These are phyloP conservation scores for Oryzias dopingdopingensis DNA, from an alignment of 2,797 vertebrate species.

Conservation along the genomic window DNA sequence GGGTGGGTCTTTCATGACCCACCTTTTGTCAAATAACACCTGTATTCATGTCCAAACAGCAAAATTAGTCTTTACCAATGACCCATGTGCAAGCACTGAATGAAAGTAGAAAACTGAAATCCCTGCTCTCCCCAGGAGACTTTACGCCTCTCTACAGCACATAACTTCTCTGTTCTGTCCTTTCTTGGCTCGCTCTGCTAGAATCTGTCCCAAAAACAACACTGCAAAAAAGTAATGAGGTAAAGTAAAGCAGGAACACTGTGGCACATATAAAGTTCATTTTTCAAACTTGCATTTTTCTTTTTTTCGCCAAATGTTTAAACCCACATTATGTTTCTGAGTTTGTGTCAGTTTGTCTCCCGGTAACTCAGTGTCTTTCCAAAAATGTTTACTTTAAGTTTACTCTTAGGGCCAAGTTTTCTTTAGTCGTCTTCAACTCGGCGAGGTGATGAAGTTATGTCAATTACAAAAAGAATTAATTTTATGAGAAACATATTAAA, in stretches of 20 bases:
- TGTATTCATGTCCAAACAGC: slow-evolving; percentile 8
- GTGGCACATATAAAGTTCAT: slow-evolving; percentile 13
- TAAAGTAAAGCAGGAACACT: slow-evolving; percentile 8
- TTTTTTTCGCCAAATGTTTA: slow-evolving; percentile 34
- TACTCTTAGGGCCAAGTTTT: slow-evolving; percentile 20
- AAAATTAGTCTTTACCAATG: slow-evolving; percentile 29
- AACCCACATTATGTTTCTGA: slow-evolving; percentile 19
- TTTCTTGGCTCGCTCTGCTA: slow-evolving; percentile 17
- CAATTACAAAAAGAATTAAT: slow-evolving; percentile 15
- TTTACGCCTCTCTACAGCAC: slow-evolving; percentile 21
- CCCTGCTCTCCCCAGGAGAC: slow-evolving; percentile 31
- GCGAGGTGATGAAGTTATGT: slow-evolving; percentile 12
- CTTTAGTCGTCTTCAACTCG: slow-evolving; percentile 1
- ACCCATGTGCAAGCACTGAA: slow-evolving; percentile 23
- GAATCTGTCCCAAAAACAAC: slow-evolving; percentile 35
- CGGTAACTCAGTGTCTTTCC: slow-evolving; percentile 22
- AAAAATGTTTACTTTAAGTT: slow-evolving; percentile 5
- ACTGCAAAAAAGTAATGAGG: slow-evolving; percentile 22
- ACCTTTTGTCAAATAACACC: background rate
- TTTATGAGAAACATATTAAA: slow-evolving; percentile 5
- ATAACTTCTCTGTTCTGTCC: slow-evolving; percentile 29
- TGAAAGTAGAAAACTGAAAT: slow-evolving; percentile 30
- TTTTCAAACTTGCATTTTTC: slow-evolving; percentile 21
- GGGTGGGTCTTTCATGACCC: too few species aligned
- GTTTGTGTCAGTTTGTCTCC: slow-evolving; percentile 11